phyloP scores from a whole-genome alignment of 2,797 vertebrate species.

The Enteromius fasciolatus region DNA sequence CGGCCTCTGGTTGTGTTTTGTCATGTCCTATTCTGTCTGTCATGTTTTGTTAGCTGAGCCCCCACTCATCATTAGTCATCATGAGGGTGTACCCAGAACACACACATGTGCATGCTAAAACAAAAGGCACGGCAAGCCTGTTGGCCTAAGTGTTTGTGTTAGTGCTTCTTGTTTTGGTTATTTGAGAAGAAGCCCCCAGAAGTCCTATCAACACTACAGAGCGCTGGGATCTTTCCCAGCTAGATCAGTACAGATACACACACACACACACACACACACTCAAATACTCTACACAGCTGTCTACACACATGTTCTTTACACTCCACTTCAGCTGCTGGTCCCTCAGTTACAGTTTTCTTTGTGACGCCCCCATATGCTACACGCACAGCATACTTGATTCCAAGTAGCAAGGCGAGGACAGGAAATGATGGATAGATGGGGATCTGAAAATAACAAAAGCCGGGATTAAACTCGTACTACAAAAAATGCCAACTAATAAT shows the following conservation, averaged over 20 bases:
- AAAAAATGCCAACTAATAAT: too few species aligned
- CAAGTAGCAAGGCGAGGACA: constrained; percentile 2
- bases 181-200: constrained; percentile 53
- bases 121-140: constrained; percentile 42
- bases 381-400: constrained; percentile 43
- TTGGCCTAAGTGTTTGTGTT: constrained; percentile 34
- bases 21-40: constrained; percentile 58
- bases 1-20: constrained; percentile 45
- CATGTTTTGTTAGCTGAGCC: constrained; percentile 55
- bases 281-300: constrained; percentile 36
- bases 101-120: constrained; percentile 38
- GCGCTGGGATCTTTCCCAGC: constrained; percentile 26
- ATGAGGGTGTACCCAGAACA: constrained; percentile 45
- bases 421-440: constrained; percentile 7
- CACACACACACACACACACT: neutral
- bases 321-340: constrained; percentile 40
- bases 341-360: constrained; percentile 31
- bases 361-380: neutral
- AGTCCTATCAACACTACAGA: constrained; percentile 40
- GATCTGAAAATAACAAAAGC: neutral
- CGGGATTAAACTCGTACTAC: neutral
- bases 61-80: constrained; percentile 53
- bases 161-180: constrained; percentile 56
- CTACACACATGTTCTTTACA: constrained; percentile 34
- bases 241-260: neutral